Conservation (phyloP, 2,113 vertebrate species). For the Nansenia antarctica region DNA sequence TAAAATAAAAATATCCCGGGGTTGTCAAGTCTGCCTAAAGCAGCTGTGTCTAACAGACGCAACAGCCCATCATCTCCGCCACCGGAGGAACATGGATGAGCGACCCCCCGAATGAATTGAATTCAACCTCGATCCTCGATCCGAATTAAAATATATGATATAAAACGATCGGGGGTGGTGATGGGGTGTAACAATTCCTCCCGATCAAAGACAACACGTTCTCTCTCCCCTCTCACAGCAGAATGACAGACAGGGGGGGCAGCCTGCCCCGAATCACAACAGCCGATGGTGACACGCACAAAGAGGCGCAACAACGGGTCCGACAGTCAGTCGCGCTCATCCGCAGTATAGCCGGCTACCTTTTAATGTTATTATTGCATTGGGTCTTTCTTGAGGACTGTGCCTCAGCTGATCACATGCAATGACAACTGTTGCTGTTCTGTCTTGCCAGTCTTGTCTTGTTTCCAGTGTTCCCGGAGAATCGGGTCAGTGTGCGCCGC, state of each 20-base stretch:
- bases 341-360: constrained; percentile 35
- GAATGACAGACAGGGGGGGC: constrained; percentile 42
- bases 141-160: constrained; percentile 28
- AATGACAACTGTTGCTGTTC: constrained; percentile 73
- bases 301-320: constrained; percentile 30
- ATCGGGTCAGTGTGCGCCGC: constrained; percentile 66
- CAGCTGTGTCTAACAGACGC: constrained; percentile 65
- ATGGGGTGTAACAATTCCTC: constrained; percentile 19
- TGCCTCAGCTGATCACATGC: constrained; percentile 57
- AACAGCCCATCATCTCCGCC: constrained; percentile 67
- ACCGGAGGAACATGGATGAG: constrained; percentile 74
- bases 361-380: constrained; percentile 38
- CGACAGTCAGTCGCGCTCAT: constrained; percentile 18
- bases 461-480: constrained; percentile 37
- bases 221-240: constrained; percentile 26
- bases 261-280: constrained; percentile 52
- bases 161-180: constrained; percentile 13
- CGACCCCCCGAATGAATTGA: constrained; percentile 56
- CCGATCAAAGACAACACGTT: constrained; percentile 56
- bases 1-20: constrained; percentile 31
- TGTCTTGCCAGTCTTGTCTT: constrained; percentile 37
- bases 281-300: constrained; percentile 44
- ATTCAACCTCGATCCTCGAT: constrained; percentile 47
- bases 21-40: constrained; percentile 56
- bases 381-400: constrained; percentile 20